phyloP scores from a whole-genome alignment of 1,140 invertebrate genomes.

The Aplysia californica region DNA sequence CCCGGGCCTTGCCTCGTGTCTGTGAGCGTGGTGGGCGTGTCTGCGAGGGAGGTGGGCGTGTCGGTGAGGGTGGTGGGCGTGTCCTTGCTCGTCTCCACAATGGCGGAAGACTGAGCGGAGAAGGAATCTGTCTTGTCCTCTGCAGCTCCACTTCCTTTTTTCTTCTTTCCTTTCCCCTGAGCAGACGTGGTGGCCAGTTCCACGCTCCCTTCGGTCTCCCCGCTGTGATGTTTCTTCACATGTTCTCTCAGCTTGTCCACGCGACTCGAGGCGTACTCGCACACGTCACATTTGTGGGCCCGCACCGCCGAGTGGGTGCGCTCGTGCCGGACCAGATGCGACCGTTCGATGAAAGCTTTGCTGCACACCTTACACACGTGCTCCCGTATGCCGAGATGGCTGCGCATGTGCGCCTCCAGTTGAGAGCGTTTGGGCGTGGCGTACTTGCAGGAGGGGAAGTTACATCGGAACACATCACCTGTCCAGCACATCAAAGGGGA shows the following conservation, averaged over 20 bases:
- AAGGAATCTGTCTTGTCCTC: too few relatives aligned
- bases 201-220: neutral
- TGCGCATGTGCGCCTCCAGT: slow-evolving; percentile 75
- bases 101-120: too few relatives aligned
- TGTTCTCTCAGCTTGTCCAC: slow-evolving; percentile 79
- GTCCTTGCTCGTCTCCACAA: too few relatives aligned
- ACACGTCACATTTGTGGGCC: slow-evolving; percentile 71
- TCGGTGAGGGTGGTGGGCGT: too few relatives aligned
- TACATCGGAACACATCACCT: slow-evolving; percentile 74
- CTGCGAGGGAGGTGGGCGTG: too few relatives aligned
- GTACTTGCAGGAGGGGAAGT: slow-evolving; percentile 75
- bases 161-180: neutral
- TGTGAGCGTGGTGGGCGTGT: too few relatives aligned
- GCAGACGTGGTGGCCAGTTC: neutral
- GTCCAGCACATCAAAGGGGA: slow-evolving; percentile 40
- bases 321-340: slow-evolving; percentile 76
- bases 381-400: slow-evolving; percentile 74
- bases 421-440: slow-evolving; percentile 77
- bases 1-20: too few relatives aligned
- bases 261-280: slow-evolving; percentile 76
- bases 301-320: slow-evolving; percentile 75
- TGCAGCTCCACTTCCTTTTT: too few relatives aligned
- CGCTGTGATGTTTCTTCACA: slow-evolving; percentile 73
- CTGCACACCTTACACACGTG: slow-evolving; percentile 75
- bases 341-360: slow-evolving; percentile 77